These are phyloP conservation scores for Spinus pinus DNA, from an alignment of 2,797 vertebrate genomes.

Conservation along the genomic window DNA sequence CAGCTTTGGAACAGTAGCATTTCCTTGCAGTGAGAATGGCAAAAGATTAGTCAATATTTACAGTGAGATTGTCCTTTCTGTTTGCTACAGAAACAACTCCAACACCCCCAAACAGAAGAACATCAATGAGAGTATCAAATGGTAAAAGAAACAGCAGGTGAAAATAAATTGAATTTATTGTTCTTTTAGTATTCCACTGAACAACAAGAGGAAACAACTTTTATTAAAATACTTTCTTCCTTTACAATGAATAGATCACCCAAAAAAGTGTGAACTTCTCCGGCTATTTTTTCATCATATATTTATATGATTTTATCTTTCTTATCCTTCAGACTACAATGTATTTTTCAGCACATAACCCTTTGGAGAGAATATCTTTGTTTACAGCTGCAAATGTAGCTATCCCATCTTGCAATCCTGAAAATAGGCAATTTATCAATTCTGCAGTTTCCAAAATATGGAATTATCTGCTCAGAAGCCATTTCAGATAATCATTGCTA, in stretches of 20 bases:
- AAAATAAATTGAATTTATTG: not conserved
- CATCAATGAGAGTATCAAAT: not conserved
- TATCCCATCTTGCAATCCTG: not conserved
- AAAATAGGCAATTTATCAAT: not conserved
- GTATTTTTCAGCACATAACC: not conserved
- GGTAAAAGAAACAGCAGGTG: not conserved
- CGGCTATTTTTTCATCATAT: not conserved
- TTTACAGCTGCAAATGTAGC: not conserved
- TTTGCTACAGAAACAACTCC: not conserved
- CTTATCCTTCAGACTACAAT: not conserved
- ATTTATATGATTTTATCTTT: not conserved
- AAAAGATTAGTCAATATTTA: constrained; percentile 2
- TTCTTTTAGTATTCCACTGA: not conserved
- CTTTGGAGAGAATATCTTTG: not conserved
- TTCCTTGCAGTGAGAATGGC: not conserved
- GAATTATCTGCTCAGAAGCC: not conserved
- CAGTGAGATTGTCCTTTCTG: not conserved
- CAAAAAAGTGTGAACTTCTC: not conserved
- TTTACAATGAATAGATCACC: not conserved
- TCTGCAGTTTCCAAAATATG: not conserved
- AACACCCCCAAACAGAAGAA: not conserved
- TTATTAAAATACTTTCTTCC: not conserved
- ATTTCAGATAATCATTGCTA: not conserved
- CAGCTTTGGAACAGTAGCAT: not conserved
- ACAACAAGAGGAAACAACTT: not conserved